phyloP scores from a whole-genome alignment of 2,797 vertebrate species.

The Rhincodon typus region DNA sequence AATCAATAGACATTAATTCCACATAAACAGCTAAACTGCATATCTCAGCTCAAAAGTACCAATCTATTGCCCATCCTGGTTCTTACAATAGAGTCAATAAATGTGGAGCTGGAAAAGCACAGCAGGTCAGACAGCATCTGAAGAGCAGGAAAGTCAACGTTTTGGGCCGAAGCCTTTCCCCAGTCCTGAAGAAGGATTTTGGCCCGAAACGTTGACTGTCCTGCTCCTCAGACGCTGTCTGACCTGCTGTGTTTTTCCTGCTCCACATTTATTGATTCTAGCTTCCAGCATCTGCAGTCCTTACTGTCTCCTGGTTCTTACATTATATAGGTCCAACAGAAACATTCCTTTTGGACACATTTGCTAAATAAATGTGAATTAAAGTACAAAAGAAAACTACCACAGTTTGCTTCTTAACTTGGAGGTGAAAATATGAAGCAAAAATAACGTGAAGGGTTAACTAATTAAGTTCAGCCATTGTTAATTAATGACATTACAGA shows the following conservation, averaged over 20 bases:
- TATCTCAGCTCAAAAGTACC: not conserved
- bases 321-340: not conserved
- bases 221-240: too few relatives aligned
- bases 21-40: not conserved
- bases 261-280: too few relatives aligned
- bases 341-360: not conserved
- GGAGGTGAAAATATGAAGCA: not conserved
- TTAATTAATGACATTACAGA: not conserved
- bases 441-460: not conserved
- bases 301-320: not conserved
- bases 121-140: too few relatives aligned
- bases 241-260: too few relatives aligned
- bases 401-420: not conserved
- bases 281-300: too few relatives aligned
- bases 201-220: too few relatives aligned
- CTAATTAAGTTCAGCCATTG: not conserved
- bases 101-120: too few relatives aligned
- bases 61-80: not conserved
- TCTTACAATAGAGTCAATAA: not conserved
- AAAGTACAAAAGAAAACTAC: not conserved
- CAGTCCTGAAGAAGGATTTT: too few relatives aligned
- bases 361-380: not conserved
- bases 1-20: not conserved
- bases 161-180: too few relatives aligned
- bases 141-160: too few relatives aligned